Evolutionary conservation across 92 coral and sea anemone species (phyloP).

Genomic region (Virgularia gustaviana): DNA sequence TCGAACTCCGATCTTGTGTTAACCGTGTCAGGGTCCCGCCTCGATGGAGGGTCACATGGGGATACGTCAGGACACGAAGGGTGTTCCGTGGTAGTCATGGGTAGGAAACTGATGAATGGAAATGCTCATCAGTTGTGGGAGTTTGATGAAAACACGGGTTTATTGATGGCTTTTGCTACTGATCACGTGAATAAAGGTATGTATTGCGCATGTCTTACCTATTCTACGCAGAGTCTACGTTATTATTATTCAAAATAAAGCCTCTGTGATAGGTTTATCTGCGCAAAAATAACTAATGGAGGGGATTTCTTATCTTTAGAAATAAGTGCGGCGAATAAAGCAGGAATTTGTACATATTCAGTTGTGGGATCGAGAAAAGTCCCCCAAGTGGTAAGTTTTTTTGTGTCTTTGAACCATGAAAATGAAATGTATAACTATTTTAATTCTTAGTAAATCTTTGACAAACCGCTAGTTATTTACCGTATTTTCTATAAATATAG

Average conservation of each 20-base stretch:
- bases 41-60: slow-evolving; percentile 55
- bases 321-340: slow-evolving; percentile 86
- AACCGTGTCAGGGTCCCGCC: slow-evolving; percentile 81
- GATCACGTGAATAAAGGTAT: slow-evolving; percentile 75
- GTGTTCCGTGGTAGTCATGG: slow-evolving; percentile 71
- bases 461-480: neutral
- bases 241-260: neutral
- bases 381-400: slow-evolving; percentile 81
- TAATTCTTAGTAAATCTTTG: neutral
- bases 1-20: slow-evolving; percentile 69
- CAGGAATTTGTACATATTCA: slow-evolving; percentile 83
- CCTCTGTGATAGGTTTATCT: neutral
- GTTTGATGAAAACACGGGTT: slow-evolving; percentile 68
- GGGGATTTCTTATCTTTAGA: slow-evolving; percentile 43
- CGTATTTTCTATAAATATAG: no score
- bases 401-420: no score
- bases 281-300: neutral
- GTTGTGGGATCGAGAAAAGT: slow-evolving; percentile 79
- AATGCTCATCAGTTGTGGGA: slow-evolving; percentile 84
- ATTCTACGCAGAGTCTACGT: neutral
- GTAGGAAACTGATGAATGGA: slow-evolving; percentile 75
- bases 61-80: slow-evolving; percentile 71
- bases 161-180: slow-evolving; percentile 71
- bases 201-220: neutral
- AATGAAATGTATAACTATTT: neutral